phyloP scores from a whole-genome alignment of 2,888 invertebrate genomes.

The Synergus umbraculus region DNA sequence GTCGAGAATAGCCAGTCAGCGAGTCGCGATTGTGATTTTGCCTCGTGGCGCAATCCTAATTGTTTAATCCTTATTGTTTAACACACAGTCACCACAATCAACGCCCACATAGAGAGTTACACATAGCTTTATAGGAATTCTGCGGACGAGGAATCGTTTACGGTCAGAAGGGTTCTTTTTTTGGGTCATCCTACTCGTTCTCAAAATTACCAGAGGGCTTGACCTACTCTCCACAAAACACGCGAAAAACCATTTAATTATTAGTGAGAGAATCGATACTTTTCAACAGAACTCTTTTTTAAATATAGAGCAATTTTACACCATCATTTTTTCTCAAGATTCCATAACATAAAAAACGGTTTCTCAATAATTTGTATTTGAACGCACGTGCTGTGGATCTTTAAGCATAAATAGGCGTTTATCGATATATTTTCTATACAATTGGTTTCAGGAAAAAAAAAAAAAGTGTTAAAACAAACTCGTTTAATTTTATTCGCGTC shows the following conservation, averaged over 20 bases:
- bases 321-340: background rate
- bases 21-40: constrained; percentile 68
- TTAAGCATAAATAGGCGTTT: background rate
- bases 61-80: constrained; percentile 67
- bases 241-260: constrained; percentile 21
- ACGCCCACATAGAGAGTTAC: constrained; percentile 45
- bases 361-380: background rate
- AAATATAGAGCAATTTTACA: background rate
- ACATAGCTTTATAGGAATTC: constrained; percentile 41
- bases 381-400: background rate
- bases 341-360: background rate
- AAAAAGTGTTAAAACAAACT: constrained; percentile 8
- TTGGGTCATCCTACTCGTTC: background rate
- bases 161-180: background rate
- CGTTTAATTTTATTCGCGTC: constrained; percentile 7
- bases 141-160: constrained; percentile 8
- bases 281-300: background rate
- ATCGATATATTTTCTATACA: constrained; percentile 3
- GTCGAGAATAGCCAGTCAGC: constrained; percentile 65
- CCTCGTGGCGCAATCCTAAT: constrained; percentile 72
- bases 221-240: constrained; percentile 8
- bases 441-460: background rate
- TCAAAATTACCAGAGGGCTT: background rate
- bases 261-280: background rate
- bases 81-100: constrained; percentile 54